These are phyloP conservation scores for Phortica okadai DNA, from an alignment of 2,888 invertebrate genomes.

Conservation along the genomic window DNA sequence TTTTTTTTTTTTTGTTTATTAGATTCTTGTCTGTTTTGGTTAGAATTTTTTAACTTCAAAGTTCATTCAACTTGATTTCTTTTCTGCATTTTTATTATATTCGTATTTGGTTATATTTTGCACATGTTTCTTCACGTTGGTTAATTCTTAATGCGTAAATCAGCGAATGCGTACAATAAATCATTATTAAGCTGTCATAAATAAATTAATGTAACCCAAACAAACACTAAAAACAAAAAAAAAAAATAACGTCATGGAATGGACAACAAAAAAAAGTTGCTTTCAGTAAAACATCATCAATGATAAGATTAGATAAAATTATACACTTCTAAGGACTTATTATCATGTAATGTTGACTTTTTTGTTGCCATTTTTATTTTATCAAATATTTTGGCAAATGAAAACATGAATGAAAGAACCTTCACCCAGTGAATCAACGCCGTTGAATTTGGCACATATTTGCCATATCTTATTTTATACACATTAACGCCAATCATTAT, in stretches of 20 bases:
- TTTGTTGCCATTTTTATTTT: not conserved
- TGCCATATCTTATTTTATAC: not conserved
- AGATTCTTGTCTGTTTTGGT: not conserved
- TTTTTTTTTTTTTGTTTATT: not conserved
- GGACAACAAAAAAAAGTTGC: not conserved
- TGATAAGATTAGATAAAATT: conserved; percentile 51
- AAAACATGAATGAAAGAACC: conserved; percentile 51
- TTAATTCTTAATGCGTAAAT: not conserved
- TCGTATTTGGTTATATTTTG: not conserved
- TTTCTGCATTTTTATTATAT: not conserved
- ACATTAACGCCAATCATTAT: too few species aligned
- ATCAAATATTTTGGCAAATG: conserved; percentile 1
- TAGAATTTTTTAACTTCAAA: not conserved
- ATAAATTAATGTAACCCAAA: conserved; percentile 14
- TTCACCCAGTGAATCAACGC: conserved; percentile 55
- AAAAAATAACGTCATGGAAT: not conserved
- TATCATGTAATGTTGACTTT: not conserved
- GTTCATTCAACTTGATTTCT: conserved; percentile 18
- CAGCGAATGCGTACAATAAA: not conserved
- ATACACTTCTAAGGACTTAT: not conserved
- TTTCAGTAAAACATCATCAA: conserved; percentile 36
- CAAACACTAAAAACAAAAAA: not conserved
- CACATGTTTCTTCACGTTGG: too few species aligned
- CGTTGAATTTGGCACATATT: conserved; percentile 50
- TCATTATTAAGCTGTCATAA: not conserved